phyloP scores from a whole-genome alignment of 2,113 vertebrate species.

The Grallaria varia region DNA sequence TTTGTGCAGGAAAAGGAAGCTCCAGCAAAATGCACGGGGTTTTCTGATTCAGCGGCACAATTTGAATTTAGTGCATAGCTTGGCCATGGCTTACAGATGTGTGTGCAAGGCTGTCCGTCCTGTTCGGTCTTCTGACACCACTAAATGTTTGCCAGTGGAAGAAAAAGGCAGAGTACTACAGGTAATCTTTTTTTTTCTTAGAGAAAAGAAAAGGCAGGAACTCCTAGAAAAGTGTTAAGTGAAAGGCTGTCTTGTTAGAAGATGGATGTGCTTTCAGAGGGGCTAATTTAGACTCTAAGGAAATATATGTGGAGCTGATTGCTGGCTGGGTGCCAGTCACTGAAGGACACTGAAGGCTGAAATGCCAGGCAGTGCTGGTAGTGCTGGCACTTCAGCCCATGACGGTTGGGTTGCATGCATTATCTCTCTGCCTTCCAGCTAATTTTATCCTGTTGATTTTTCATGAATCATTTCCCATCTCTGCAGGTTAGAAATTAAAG shows the following conservation, averaged over 20 bases:
- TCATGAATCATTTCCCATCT: conserved; percentile 72
- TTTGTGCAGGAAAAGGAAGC: neutral
- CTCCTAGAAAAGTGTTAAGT: neutral
- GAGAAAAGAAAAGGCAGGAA: neutral
- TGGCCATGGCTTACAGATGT: neutral
- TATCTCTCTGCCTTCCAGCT: conserved; percentile 57
- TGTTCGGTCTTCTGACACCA: neutral
- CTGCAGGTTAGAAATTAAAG: conserved; percentile 63
- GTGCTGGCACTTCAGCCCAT: conserved; percentile 26
- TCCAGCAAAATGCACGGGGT: neutral
- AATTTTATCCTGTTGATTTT: conserved; percentile 70
- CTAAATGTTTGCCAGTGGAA: neutral
- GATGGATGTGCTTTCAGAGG: conserved; percentile 13
- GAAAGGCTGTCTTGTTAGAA: neutral
- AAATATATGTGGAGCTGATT: conserved; percentile 14
- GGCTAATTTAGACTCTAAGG: conserved; percentile 46
- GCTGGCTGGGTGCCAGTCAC: neutral
- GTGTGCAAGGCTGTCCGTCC: neutral
- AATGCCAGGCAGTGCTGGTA: conserved; percentile 46
- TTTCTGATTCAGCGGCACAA: neutral
- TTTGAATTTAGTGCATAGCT: neutral
- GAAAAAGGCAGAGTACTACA: neutral
- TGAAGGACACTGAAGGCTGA: conserved; percentile 56
- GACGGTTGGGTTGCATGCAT: conserved; percentile 43
- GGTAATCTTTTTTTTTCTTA: neutral